Conservation (phyloP, 2,797 vertebrate genomes). For the Remorina albescens region DNA sequence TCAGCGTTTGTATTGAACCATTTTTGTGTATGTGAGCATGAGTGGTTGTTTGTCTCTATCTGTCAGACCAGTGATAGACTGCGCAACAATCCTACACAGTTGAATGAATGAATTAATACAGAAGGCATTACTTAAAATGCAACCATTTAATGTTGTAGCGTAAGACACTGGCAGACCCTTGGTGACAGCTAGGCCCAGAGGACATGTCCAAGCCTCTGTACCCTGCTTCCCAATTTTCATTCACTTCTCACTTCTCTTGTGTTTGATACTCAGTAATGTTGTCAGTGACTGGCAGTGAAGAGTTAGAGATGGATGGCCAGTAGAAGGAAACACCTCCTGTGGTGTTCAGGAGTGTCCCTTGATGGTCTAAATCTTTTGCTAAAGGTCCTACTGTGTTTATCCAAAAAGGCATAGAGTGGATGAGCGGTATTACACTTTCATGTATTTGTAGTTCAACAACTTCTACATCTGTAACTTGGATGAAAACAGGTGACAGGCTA, state of each 20-base stretch:
- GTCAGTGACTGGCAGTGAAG: constrained; percentile 22
- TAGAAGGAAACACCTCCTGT: constrained; percentile 17
- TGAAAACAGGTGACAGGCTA: constrained; percentile 1
- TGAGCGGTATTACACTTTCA: constrained; percentile 1
- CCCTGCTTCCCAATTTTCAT: background rate
- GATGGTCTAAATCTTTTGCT: constrained; percentile 9
- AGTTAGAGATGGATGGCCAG: constrained; percentile 21
- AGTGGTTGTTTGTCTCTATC: background rate
- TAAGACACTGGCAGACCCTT: no score
- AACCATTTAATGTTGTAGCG: background rate
- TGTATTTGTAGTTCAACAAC: constrained; percentile 15
- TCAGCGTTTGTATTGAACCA: background rate
- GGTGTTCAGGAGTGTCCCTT: constrained; percentile 23
- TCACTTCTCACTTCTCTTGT: background rate
- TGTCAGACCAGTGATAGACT: no score
- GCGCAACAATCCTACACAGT: no score
- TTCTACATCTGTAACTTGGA: constrained; percentile 5
- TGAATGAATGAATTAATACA: no score
- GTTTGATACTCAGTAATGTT: constrained; percentile 12
- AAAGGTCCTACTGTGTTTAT: constrained; percentile 25
- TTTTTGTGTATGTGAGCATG: background rate
- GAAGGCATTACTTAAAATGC: background rate
- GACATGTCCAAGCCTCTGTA: background rate
- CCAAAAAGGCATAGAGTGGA: constrained; percentile 7
- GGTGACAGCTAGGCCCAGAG: background rate